phyloP scores from a whole-genome alignment of 2,888 invertebrate species.

The Proisotoma minuta region DNA sequence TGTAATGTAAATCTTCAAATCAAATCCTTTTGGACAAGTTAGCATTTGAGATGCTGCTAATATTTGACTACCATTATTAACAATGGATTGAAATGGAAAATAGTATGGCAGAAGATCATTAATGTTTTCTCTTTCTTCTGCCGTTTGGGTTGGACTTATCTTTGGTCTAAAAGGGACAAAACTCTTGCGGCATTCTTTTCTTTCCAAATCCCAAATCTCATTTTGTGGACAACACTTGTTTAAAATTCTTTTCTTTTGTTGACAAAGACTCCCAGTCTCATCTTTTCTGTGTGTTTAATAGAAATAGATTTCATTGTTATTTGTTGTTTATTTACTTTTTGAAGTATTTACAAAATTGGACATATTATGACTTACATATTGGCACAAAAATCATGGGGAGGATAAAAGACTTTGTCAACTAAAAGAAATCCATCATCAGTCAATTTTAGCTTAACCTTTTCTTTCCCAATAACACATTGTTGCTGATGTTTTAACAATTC shows the following conservation, averaged over 20 bases:
- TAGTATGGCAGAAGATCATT: neutral
- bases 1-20: constrained; percentile 9
- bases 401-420: constrained; percentile 1
- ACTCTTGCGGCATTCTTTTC: constrained; percentile 1
- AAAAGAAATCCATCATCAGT: constrained; percentile 25
- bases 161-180: constrained; percentile 3
- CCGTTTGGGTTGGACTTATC: neutral
- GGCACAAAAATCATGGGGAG: constrained; percentile 23
- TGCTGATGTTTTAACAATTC: too few species aligned
- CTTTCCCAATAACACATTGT: too few species aligned
- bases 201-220: constrained; percentile 5
- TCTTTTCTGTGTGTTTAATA: neutral
- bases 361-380: constrained; percentile 3
- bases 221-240: constrained; percentile 26
- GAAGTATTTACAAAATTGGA: neutral
- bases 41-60: neutral
- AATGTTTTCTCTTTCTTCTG: neutral
- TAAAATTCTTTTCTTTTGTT: constrained; percentile 4
- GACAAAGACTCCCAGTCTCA: constrained; percentile 8
- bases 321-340: neutral
- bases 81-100: constrained; percentile 9
- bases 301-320: neutral
- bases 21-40: constrained; percentile 19
- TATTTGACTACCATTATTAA: constrained; percentile 1
- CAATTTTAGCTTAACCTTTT: constrained; percentile 11